phyloP scores from a whole-genome alignment of 2,888 invertebrate species.

The Zaprionus lineosus region DNA sequence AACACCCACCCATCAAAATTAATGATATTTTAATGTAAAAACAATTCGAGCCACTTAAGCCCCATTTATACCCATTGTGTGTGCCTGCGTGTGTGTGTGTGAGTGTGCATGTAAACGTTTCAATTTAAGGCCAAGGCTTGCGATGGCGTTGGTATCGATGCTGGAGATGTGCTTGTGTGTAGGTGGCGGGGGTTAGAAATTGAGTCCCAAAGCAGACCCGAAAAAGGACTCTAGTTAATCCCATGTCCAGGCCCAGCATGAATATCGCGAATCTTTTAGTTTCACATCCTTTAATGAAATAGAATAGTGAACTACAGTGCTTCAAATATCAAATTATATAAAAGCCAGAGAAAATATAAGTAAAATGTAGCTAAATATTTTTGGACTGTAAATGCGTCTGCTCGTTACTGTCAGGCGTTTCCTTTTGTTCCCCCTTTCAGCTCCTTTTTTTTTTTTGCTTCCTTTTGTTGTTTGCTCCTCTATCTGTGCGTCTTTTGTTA shows the following conservation, averaged over 20 bases:
- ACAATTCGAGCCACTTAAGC: constrained; percentile 76
- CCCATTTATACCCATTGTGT: constrained; percentile 47
- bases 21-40: constrained; percentile 79
- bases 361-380: constrained; percentile 17
- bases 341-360: background rate
- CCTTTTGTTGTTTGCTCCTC: constrained; percentile 18
- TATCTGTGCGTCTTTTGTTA: constrained; percentile 17
- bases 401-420: constrained; percentile 20
- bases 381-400: constrained; percentile 48
- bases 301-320: background rate
- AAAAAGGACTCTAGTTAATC: constrained; percentile 13
- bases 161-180: background rate
- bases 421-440: constrained; percentile 26
- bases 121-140: constrained; percentile 49
- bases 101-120: constrained; percentile 36
- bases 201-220: constrained; percentile 33
- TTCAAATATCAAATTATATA: background rate
- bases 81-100: background rate
- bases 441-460: background rate
- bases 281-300: background rate
- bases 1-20: constrained; percentile 57
- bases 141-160: constrained; percentile 20
- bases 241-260: background rate
- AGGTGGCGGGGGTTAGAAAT: constrained; percentile 12
- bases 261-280: background rate